Conservation (phyloP, 2,888 invertebrate species). For the Eupithecia tripunctaria region DNA sequence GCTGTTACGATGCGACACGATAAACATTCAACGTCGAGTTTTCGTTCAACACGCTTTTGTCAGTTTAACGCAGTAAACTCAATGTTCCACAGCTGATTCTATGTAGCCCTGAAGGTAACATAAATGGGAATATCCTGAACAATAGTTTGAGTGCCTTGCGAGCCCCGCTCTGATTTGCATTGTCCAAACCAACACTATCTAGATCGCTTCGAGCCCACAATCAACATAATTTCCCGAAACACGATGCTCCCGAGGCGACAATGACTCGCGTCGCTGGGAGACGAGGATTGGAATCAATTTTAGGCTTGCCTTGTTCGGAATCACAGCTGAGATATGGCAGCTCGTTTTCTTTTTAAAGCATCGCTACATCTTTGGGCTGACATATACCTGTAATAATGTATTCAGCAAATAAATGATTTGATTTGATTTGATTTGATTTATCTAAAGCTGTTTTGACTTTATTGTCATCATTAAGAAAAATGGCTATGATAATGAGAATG, state of each 20-base stretch:
- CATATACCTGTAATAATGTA: too few relatives aligned
- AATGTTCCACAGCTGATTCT: not conserved
- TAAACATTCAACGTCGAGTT: not conserved
- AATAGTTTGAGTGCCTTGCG: not conserved
- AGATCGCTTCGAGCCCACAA: conserved; percentile 14
- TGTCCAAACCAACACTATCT: conserved; percentile 13
- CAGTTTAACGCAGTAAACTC: not conserved
- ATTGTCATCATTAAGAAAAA: not conserved
- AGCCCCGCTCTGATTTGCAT: not conserved
- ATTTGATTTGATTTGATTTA: too few relatives aligned
- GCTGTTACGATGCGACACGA: not conserved
- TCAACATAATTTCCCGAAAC: conserved; percentile 25
- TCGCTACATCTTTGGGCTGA: too few relatives aligned
- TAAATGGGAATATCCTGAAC: not conserved
- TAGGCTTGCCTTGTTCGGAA: conserved; percentile 36
- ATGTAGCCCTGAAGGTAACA: not conserved
- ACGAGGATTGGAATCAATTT: conserved; percentile 57
- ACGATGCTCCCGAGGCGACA: conserved; percentile 30
- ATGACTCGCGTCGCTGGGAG: conserved; percentile 36
- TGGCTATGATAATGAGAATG: not conserved
- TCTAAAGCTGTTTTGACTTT: not conserved
- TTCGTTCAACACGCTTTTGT: not conserved
- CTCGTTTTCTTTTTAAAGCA: conserved; percentile 1
- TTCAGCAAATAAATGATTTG: too few relatives aligned
- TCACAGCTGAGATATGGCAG: not conserved